phyloP scores from a whole-genome alignment of 2,797 vertebrate genomes.

The Morus bassanus region DNA sequence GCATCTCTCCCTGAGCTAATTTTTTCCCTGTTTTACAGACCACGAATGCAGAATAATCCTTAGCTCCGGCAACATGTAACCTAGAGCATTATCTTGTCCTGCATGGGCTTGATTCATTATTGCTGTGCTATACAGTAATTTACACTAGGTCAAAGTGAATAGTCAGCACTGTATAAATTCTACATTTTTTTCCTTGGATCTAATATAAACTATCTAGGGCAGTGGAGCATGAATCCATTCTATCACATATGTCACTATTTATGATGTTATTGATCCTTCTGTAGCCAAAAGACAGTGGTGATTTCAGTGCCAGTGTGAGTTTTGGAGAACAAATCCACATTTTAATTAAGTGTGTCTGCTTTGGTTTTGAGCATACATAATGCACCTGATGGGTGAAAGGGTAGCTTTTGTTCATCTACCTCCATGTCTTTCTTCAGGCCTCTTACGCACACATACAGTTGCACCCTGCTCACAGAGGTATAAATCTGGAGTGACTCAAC shows the following conservation, averaged over 20 bases:
- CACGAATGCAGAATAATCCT: not conserved
- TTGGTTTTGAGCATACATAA: not conserved
- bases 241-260: not conserved
- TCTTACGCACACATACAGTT: not conserved
- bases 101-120: not conserved
- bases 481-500: not conserved
- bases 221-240: not conserved
- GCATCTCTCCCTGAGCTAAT: not conserved
- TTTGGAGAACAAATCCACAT: not conserved
- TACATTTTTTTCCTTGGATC: not conserved
- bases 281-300: not conserved
- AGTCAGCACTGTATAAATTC: not conserved
- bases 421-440: not conserved
- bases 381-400: not conserved
- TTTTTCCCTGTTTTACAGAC: not conserved
- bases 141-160: not conserved
- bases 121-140: not conserved
- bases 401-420: not conserved
- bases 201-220: not conserved
- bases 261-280: not conserved
- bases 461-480: not conserved
- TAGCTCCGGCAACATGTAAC: not conserved
- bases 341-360: not conserved
- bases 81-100: not conserved
- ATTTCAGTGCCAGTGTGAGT: not conserved